A percentile compares a stretch with the other conserved stretches of the same genome.
Evolutionary conservation across 2,888 invertebrate genomes (phyloP).

Genomic region (Zootermopsis nevadensis): DNA sequence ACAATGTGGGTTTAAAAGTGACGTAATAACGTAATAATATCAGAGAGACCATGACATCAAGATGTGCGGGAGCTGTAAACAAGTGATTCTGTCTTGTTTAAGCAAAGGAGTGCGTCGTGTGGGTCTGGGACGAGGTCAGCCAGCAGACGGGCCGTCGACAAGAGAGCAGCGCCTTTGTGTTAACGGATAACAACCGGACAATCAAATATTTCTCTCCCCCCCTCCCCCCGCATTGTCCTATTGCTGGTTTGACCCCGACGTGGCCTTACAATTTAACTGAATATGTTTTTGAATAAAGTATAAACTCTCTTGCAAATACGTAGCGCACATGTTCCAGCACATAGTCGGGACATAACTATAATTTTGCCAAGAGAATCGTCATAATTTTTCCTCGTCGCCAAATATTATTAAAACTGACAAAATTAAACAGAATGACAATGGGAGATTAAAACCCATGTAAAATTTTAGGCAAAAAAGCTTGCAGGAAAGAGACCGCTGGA

Average conservation of each 20-base stretch:
- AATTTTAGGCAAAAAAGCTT: no score
- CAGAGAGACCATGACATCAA: conserved; percentile 14
- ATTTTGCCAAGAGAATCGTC: no score
- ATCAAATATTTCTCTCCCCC: not conserved
- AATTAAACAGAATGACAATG: no score
- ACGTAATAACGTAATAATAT: conserved; percentile 19
- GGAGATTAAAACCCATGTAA: no score
- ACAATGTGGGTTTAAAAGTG: not conserved
- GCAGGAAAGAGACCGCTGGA: no score
- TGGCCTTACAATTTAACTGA: not conserved
- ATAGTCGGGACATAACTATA: no score
- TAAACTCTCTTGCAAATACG: no score
- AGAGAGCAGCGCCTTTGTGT: not conserved
- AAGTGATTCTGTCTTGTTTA: conserved; percentile 43
- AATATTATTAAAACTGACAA: no score
- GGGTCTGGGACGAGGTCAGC: not conserved
- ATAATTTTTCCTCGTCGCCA: no score
- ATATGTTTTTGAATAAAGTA: not conserved
- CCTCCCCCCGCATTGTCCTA: not conserved
- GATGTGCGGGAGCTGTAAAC: conserved; percentile 35
- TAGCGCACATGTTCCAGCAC: no score
- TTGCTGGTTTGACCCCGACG: not conserved
- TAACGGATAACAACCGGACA: not conserved
- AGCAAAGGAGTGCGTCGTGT: not conserved
- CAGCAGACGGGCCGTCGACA: no score